Conservation (phyloP, 35 echinoderm and acorn worm genomes). For the Apostichopus japonicus region DNA sequence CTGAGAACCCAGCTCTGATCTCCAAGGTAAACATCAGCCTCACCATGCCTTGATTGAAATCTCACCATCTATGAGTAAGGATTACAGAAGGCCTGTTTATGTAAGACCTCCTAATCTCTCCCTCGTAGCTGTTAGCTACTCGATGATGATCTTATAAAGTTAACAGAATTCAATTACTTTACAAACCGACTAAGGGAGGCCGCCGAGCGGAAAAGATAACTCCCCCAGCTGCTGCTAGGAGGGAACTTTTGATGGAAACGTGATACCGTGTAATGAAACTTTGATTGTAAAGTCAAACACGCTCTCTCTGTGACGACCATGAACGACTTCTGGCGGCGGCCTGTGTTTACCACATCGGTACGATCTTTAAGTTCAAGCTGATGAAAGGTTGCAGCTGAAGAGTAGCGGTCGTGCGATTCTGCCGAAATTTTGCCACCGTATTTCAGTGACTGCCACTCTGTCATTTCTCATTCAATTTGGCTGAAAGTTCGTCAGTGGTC, state of each 20-base stretch:
- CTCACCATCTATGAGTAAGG: background rate
- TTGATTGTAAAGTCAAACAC: conserved; percentile 48
- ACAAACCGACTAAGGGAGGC: background rate
- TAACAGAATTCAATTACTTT: conserved; percentile 26
- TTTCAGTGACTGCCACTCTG: no score
- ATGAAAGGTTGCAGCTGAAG: no score
- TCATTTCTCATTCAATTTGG: no score
- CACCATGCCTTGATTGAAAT: background rate
- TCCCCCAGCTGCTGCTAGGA: conserved; percentile 14
- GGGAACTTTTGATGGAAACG: background rate
- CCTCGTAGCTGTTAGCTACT: background rate
- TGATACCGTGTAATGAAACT: conserved; percentile 30
- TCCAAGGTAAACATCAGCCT: background rate
- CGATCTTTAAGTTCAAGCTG: no score
- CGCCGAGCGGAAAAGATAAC: background rate
- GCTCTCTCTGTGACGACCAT: background rate
- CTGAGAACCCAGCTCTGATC: background rate
- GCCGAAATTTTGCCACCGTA: no score
- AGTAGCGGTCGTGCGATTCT: no score
- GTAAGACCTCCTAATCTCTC: background rate
- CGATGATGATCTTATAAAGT: background rate
- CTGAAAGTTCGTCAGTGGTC: no score
- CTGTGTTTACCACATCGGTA: background rate
- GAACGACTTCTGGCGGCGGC: conserved; percentile 40
- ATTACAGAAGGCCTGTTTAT: conserved; percentile 1